A percentile compares a stretch with the other conserved stretches of the same genome.
phyloP scores from a whole-genome alignment of 2,113 vertebrate genomes.

The Colistium nudipinnis region DNA sequence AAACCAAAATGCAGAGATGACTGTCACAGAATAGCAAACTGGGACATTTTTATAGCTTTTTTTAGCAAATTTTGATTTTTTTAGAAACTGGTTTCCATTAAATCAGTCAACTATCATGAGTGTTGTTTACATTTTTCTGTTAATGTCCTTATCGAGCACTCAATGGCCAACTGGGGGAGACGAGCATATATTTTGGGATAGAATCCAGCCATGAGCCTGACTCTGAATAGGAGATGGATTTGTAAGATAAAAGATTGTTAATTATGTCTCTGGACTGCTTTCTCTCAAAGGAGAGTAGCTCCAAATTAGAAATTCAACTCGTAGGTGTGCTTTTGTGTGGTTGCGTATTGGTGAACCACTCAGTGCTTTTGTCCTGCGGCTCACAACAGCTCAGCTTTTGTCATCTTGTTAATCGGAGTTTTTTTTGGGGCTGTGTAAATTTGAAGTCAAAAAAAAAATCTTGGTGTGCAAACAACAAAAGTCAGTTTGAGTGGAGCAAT shows the following conservation, averaged over 20 bases:
- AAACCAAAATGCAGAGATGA: too few relatives aligned
- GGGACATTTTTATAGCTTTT: too few relatives aligned
- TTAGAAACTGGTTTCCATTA: too few relatives aligned
- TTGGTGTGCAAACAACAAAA: background rate
- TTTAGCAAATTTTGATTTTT: too few relatives aligned
- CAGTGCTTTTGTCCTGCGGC: background rate
- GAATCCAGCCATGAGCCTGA: background rate
- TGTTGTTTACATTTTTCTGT: too few relatives aligned
- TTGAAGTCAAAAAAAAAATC: background rate
- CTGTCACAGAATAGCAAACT: too few relatives aligned
- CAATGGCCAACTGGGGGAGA: too few relatives aligned
- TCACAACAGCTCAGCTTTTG: background rate
- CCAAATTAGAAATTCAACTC: background rate
- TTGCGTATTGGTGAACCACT: background rate
- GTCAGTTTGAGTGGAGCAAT: background rate
- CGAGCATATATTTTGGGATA: too few relatives aligned
- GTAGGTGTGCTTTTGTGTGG: too few relatives aligned
- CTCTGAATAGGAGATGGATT: background rate
- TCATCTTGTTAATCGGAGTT: background rate
- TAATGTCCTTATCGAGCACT: too few relatives aligned
- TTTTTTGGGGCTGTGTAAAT: background rate
- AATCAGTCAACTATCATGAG: too few relatives aligned
- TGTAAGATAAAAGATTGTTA: background rate
- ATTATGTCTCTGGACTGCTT: background rate
- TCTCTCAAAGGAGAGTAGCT: background rate